These are phyloP conservation scores for Lipotes vexillifer DNA, from an alignment of 2,113 vertebrate genomes.

Conservation along the genomic window DNA sequence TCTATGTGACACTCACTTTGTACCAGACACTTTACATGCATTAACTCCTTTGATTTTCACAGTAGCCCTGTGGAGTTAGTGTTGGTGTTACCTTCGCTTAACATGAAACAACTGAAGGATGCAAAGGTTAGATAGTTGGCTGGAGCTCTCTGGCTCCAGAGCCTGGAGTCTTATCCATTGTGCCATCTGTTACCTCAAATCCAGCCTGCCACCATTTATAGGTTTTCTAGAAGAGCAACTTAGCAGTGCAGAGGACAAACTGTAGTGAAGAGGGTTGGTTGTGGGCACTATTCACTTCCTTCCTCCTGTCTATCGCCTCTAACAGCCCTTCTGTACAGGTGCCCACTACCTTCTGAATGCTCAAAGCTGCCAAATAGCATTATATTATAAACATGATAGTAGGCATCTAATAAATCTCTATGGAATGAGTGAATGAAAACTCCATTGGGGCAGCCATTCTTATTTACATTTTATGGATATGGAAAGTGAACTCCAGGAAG, in stretches of 20 bases:
- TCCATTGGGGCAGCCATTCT: not conserved
- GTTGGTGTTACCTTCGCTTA: not conserved
- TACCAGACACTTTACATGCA: not conserved
- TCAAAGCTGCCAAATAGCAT: not conserved
- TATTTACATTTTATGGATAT: not conserved
- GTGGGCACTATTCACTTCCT: not conserved
- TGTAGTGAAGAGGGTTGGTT: not conserved
- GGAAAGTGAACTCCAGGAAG: not conserved
- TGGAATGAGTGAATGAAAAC: not conserved
- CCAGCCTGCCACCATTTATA: not conserved
- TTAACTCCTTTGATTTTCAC: not conserved
- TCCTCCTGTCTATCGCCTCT: not conserved
- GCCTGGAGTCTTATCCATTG: not conserved
- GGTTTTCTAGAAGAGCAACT: not conserved
- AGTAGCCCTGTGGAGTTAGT: not conserved
- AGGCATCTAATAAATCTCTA: not conserved
- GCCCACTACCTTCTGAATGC: not conserved
- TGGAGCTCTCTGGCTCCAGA: not conserved
- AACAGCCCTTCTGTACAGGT: not conserved
- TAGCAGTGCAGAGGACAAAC: not conserved
- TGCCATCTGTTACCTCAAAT: not conserved
- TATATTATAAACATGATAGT: not conserved
- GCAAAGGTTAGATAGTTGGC: not conserved
- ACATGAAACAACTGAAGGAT: not conserved
- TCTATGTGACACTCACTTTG: not conserved